A percentile compares a stretch with the other conserved stretches of the same genome.
Evolutionary conservation across 2,888 invertebrate species (phyloP).

Genomic region (Axea sp.): DNA sequence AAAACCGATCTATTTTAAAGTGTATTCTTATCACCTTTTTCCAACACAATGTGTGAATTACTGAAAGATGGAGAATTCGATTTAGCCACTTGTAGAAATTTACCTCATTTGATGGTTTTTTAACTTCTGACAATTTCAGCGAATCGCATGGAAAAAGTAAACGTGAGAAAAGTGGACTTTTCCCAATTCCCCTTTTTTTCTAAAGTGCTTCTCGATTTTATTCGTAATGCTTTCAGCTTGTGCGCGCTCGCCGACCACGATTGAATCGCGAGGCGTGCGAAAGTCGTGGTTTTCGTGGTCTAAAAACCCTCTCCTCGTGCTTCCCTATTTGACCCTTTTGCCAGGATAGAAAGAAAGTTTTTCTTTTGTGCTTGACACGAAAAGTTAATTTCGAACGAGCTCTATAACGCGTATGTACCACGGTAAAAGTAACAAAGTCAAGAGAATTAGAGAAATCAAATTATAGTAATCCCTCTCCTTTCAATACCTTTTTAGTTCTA

Average conservation of each 20-base stretch:
- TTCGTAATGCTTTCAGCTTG: constrained; percentile 51
- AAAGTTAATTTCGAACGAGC: constrained; percentile 63
- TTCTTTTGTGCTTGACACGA: constrained; percentile 62
- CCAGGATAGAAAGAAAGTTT: constrained; percentile 62
- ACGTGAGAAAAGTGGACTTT: constrained; percentile 57
- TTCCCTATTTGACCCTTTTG: constrained; percentile 61
- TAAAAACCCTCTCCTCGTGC: constrained; percentile 50
- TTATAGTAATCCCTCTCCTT: constrained; percentile 55
- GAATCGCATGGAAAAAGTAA: constrained; percentile 49
- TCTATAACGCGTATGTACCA: constrained; percentile 54
- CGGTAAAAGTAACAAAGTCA: constrained; percentile 55
- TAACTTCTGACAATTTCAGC: constrained; percentile 51
- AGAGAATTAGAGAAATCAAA: constrained; percentile 59
- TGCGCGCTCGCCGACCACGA: constrained; percentile 43
- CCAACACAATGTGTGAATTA: constrained; percentile 6
- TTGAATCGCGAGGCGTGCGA: constrained; percentile 59
- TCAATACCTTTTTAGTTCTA: constrained; percentile 20
- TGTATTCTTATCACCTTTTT: not conserved
- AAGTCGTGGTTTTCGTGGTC: constrained; percentile 62
- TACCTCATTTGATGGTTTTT: constrained; percentile 49
- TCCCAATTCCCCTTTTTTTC: constrained; percentile 51
- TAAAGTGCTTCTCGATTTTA: constrained; percentile 58
- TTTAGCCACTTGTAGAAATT: constrained; percentile 41
- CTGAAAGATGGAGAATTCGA: constrained; percentile 26
- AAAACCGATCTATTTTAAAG: too few species aligned